Percentiles rank a stretch among this genome's conserved stretches.
These are phyloP conservation scores for Melanotaenia boesemani DNA, from an alignment of 2,797 vertebrate genomes.

Conservation along the genomic window DNA sequence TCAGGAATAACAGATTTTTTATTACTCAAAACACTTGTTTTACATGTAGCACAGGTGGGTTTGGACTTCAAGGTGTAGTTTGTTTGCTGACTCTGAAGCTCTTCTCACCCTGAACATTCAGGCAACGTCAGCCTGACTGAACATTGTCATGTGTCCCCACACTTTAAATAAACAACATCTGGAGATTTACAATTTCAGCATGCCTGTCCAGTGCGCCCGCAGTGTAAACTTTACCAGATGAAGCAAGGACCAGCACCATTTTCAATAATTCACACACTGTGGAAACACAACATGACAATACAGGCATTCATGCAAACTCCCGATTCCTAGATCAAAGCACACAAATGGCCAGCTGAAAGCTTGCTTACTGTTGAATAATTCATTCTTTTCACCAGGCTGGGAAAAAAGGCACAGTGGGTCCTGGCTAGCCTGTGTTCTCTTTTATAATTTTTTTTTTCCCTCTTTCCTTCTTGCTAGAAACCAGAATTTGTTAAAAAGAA, in stretches of 20 bases:
- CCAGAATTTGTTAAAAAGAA: slow-evolving; percentile 78
- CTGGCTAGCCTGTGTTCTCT: slow-evolving; percentile 81
- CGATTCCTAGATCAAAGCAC: slow-evolving; percentile 98
- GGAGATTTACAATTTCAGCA: slow-evolving; percentile 90
- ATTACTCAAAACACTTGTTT: slow-evolving; percentile 51
- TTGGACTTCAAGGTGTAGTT: slow-evolving; percentile 13
- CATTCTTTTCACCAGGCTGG: slow-evolving; percentile 95
- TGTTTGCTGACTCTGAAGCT: slow-evolving; percentile 45
- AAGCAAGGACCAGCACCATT: slow-evolving; percentile 91
- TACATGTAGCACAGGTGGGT: slow-evolving; percentile 49
- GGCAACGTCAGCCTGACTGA: slow-evolving; percentile 82
- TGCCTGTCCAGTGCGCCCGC: slow-evolving; percentile 88
- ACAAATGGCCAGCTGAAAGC: slow-evolving; percentile 98
- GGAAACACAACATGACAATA: slow-evolving; percentile 99
- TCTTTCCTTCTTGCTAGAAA: slow-evolving; percentile 85
- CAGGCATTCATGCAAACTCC: slow-evolving; percentile 97
- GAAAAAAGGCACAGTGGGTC: slow-evolving; percentile 90
- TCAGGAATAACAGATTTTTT: slow-evolving; percentile 18
- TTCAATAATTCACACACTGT: slow-evolving; percentile 98
- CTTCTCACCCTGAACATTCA: slow-evolving; percentile 82
- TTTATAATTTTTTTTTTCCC: slow-evolving; percentile 40
- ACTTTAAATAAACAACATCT: slow-evolving; percentile 94
- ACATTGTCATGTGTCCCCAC: slow-evolving; percentile 85
- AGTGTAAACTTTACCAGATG: slow-evolving; percentile 96
- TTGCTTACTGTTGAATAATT: slow-evolving; percentile 98